Evolutionary conservation across 2,113 vertebrate species (phyloP).

Genomic region (Gadus macrocephalus): DNA sequence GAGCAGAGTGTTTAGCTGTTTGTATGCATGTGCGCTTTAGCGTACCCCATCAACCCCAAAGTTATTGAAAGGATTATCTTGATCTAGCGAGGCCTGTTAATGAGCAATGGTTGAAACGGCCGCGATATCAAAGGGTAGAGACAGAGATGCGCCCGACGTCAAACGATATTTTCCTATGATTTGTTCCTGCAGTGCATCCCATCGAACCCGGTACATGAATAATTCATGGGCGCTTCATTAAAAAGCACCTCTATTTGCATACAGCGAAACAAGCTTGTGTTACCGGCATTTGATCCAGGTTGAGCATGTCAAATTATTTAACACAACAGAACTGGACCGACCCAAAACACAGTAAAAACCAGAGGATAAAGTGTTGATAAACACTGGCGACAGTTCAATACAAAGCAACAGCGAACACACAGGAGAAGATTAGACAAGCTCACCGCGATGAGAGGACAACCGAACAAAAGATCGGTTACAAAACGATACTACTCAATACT

Average conservation of each 20-base stretch:
- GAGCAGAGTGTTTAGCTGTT: too few species aligned
- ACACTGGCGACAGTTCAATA: background rate
- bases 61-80: conserved; percentile 38
- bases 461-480: too few species aligned
- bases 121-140: conserved; percentile 40
- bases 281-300: conserved; percentile 58
- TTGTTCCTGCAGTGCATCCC: conserved; percentile 46
- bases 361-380: background rate
- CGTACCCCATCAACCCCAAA: too few species aligned
- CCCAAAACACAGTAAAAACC: conserved; percentile 10
- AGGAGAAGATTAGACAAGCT: background rate
- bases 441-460: background rate
- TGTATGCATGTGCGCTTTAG: too few species aligned
- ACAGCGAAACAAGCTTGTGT: conserved; percentile 44
- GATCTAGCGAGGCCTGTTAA: conserved; percentile 35
- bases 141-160: conserved; percentile 24
- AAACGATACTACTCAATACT: too few species aligned
- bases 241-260: conserved; percentile 66
- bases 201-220: conserved; percentile 55
- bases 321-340: conserved; percentile 33
- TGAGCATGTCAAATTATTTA: conserved; percentile 60
- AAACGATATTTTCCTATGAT: conserved; percentile 39
- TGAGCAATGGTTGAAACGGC: conserved; percentile 41
- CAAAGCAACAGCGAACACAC: conserved; percentile 13
- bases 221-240: conserved; percentile 69